Percentiles rank a stretch among this genome's conserved stretches.
Conservation (phyloP, 2,113 vertebrate species). For the Saimiri boliviensis region DNA sequence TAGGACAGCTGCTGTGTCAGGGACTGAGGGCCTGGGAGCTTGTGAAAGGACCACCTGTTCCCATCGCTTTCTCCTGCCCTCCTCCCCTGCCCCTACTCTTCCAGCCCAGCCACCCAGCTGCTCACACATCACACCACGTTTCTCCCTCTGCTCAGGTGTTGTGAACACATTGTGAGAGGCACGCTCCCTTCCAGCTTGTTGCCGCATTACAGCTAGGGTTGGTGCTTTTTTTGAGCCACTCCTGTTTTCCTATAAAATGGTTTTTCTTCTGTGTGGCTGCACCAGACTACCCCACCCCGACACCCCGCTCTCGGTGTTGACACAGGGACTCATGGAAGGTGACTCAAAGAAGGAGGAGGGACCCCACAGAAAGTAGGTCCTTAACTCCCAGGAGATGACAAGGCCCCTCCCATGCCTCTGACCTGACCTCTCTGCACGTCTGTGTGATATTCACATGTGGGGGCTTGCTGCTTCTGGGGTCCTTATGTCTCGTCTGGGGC, state of each 20-base stretch:
- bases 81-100: background rate
- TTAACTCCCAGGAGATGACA: background rate
- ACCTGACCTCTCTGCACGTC: background rate
- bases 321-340: background rate
- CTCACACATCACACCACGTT: constrained; percentile 58
- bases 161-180: background rate
- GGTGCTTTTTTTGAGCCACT: background rate
- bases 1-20: constrained; percentile 72
- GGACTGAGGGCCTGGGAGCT: constrained; percentile 14
- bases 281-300: background rate
- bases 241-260: background rate
- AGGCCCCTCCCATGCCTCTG: background rate
- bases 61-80: background rate
- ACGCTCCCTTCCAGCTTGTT: constrained; percentile 7
- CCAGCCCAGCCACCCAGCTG: background rate
- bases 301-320: background rate
- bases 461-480: background rate
- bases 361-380: background rate
- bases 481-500: background rate
- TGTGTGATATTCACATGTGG: rapidly evolving
- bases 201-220: rapidly evolving
- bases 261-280: background rate
- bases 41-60: constrained; percentile 70
- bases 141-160: background rate
- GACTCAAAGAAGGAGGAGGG: background rate